These are phyloP conservation scores for Marmota flaviventris DNA, from an alignment of 2,113 vertebrate species.

Conservation along the genomic window DNA sequence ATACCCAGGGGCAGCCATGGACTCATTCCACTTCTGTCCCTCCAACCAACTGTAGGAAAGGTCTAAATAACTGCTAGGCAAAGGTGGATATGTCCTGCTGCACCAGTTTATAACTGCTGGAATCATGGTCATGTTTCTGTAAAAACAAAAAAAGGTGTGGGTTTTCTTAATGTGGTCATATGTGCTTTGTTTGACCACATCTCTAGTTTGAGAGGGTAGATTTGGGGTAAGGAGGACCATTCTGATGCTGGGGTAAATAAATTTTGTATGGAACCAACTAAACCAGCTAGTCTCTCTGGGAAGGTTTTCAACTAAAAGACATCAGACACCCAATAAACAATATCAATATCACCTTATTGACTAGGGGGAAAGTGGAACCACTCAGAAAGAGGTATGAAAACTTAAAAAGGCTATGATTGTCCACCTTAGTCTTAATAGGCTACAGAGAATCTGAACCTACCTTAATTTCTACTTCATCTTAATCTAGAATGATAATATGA, in stretches of 20 bases:
- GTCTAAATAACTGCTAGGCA: background rate
- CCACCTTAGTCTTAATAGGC: background rate
- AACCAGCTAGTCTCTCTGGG: background rate
- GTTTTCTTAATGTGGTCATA: background rate
- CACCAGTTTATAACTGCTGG: background rate
- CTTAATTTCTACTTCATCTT: background rate
- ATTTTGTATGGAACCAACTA: background rate
- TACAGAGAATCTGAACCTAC: background rate
- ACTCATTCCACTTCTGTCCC: background rate
- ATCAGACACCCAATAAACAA: background rate
- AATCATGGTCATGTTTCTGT: background rate
- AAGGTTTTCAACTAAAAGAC: background rate
- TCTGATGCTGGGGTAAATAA: background rate
- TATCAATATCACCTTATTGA: background rate
- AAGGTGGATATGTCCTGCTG: background rate
- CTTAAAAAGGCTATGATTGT: background rate
- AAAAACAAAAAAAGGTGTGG: background rate
- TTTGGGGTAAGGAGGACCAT: background rate
- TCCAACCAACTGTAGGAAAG: background rate
- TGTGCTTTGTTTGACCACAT: background rate
- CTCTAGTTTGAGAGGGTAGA: background rate
- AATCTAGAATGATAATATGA: background rate
- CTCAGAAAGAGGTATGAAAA: background rate
- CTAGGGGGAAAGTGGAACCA: background rate
- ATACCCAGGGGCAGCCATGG: background rate